A percentile compares a stretch with the other conserved stretches of the same genome.
phyloP scores from a whole-genome alignment of 92 coral and sea anemone species.

The Phenganax stokvisi region DNA sequence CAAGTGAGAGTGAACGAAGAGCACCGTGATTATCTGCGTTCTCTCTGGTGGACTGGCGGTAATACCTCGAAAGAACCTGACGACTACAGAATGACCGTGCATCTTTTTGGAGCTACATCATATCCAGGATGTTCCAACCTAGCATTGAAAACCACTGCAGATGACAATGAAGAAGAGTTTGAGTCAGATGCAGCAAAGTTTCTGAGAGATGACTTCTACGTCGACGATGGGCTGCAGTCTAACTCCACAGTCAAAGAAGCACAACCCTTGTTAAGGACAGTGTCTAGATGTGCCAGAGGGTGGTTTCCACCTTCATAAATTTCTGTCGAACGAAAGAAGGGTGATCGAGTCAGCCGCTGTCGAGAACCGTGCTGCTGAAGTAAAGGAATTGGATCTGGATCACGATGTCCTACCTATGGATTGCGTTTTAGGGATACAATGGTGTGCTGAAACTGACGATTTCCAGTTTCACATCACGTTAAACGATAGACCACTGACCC shows the following conservation, averaged over 20 bases:
- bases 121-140: conserved; percentile 43
- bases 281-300: not conserved
- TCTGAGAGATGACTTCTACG: not conserved
- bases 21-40: conserved; percentile 16
- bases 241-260: not conserved
- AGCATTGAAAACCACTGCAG: conserved; percentile 20
- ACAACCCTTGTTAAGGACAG: not conserved
- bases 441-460: not conserved
- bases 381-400: conserved; percentile 8
- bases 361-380: not conserved
- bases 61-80: conserved; percentile 11
- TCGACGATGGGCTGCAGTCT: conserved; percentile 6
- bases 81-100: conserved; percentile 27
- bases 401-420: conserved; percentile 13
- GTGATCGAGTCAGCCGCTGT: conserved; percentile 2
- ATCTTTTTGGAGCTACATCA: conserved; percentile 17
- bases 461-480: not conserved
- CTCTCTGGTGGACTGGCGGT: conserved; percentile 22
- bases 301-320: conserved; percentile 4
- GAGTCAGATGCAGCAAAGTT: conserved; percentile 18
- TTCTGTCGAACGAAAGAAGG: not conserved
- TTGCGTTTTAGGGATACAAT: not conserved
- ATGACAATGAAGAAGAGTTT: conserved; percentile 27
- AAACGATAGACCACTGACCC: conserved; percentile 10
- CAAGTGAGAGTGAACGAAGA: conserved; percentile 34